Evolutionary conservation across 1,140 invertebrate genomes (phyloP).

Genomic region (Euglossa dilemma): DNA sequence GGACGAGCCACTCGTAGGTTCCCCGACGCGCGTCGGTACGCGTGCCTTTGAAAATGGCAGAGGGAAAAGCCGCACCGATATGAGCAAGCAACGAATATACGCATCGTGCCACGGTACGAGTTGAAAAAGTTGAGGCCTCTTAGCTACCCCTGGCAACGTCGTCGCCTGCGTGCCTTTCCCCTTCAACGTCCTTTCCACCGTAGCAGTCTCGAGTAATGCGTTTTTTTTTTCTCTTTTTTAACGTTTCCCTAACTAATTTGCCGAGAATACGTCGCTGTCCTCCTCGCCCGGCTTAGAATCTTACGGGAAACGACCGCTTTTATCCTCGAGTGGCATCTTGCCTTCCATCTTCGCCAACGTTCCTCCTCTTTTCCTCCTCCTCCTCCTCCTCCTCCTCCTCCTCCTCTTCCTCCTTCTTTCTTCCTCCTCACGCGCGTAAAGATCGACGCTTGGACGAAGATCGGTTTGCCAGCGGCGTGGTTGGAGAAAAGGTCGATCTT

Average conservation of each 20-base stretch:
- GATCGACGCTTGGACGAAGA: not conserved
- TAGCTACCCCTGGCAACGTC: constrained; percentile 46
- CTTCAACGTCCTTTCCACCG: constrained; percentile 25
- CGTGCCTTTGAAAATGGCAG: constrained; percentile 41
- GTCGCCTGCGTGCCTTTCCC: constrained; percentile 8
- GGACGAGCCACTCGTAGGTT: constrained; percentile 43
- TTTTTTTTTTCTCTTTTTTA: constrained; percentile 13
- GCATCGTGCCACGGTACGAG: not conserved
- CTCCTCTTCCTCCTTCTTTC: not conserved
- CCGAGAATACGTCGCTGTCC: not conserved
- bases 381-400: no score
- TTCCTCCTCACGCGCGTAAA: not conserved
- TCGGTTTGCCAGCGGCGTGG: not conserved
- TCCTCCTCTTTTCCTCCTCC: no score
- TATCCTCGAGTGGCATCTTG: not conserved
- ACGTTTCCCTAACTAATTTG: constrained; percentile 27
- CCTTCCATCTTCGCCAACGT: not conserved
- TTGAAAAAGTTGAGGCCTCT: constrained; percentile 39
- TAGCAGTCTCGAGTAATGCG: constrained; percentile 37
- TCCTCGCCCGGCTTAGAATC: not conserved
- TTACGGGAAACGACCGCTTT: not conserved
- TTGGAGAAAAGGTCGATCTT: constrained; percentile 8
- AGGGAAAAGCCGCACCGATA: constrained; percentile 34
- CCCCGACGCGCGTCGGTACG: constrained; percentile 15
- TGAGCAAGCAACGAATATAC: constrained; percentile 31